Evolutionary conservation across 2,797 vertebrate species (phyloP), one percentile per base, ranked within the genome.

Genomic region (Antennarius maculatus): DNA sequence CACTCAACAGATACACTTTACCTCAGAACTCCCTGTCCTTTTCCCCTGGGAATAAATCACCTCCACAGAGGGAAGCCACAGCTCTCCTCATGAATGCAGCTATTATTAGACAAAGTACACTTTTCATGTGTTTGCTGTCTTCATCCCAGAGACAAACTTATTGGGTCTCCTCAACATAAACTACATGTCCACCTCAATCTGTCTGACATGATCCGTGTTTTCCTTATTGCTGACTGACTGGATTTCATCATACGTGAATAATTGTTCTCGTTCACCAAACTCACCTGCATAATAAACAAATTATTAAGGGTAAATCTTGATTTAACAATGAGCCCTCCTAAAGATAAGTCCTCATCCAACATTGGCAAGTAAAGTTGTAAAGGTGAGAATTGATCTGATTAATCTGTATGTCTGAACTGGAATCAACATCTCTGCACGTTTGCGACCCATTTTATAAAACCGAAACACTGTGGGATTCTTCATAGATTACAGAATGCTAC

Each of bases 1-100:
- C 79, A 86, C 83, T 90, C 82, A 80, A 75, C 79, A 79, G 79
- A 89, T 85, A 83, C 76, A 80, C 85, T 88, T 86, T 76, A 88
- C 77, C 86, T 85, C 68, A 76, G 80, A 84, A 83, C 74, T 76
- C 66, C 70, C 69, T 18, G 23, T 9, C 54, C 60, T 52, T 77
- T 80, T 72, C 86, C 76, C 60, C 70, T 54, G 80, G 66, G 69
- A 88, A 37, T 53, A 82, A 61, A 80, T 80, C 66, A 58, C 53
- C 43, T 80, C 69, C 74, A 74, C 76, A 48, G 76, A 76, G 69
- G 52, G 54, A 80, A 76, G 76, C 66, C 66, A 54, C 73, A 69
- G 69, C 61, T 74, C 77, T 69, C 61, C 67, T 68, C 69, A 71
- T 69, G 73, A 75, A 66, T 55, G 54, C 65, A 55, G 70, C 70